phyloP scores from a whole-genome alignment of 2,113 vertebrate species.

The Euleptes europaea region DNA sequence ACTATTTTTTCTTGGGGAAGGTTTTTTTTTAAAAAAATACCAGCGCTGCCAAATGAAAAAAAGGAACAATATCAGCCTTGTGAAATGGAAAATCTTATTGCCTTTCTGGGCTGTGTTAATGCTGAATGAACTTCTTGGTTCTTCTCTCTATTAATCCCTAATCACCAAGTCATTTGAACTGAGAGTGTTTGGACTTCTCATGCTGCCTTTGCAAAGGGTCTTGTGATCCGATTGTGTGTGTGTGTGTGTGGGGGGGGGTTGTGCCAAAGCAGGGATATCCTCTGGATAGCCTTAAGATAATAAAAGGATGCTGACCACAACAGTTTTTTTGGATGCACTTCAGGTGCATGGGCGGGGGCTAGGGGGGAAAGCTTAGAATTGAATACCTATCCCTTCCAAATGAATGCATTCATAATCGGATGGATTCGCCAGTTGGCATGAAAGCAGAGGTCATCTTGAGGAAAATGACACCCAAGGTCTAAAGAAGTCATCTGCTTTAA shows the following conservation, averaged over 20 bases:
- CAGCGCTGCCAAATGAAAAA: slow-evolving; percentile 33
- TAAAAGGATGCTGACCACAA: slow-evolving; percentile 32
- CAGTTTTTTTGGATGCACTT: slow-evolving; percentile 37
- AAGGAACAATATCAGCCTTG: slow-evolving; percentile 24
- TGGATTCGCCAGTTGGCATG: slow-evolving; percentile 54
- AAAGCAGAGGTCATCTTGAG: slow-evolving; percentile 70
- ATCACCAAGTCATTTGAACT: slow-evolving; percentile 25
- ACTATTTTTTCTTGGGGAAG: slow-evolving; percentile 51
- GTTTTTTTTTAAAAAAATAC: slow-evolving; percentile 36
- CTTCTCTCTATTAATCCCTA: slow-evolving; percentile 31
- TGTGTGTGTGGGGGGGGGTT: no score
- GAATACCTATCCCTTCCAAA: slow-evolving; percentile 23
- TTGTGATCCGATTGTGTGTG: slow-evolving; percentile 2
- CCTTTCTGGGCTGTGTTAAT: slow-evolving; percentile 16
- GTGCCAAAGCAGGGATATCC: background rate
- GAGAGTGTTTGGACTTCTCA: slow-evolving; percentile 8
- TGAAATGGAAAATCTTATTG: slow-evolving; percentile 36
- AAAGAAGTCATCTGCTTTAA: slow-evolving; percentile 67
- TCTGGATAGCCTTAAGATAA: slow-evolving; percentile 1
- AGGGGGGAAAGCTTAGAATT: background rate
- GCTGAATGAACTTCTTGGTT: slow-evolving; percentile 11
- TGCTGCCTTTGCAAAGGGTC: rapidly evolving
- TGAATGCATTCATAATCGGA: slow-evolving; percentile 51
- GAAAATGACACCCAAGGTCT: slow-evolving; percentile 73
- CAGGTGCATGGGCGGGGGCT: slow-evolving; percentile 33